These are phyloP conservation scores for Stichopus chloronotus DNA, from an alignment of 35 echinoderm and acorn worm species.

Conservation along the genomic window DNA sequence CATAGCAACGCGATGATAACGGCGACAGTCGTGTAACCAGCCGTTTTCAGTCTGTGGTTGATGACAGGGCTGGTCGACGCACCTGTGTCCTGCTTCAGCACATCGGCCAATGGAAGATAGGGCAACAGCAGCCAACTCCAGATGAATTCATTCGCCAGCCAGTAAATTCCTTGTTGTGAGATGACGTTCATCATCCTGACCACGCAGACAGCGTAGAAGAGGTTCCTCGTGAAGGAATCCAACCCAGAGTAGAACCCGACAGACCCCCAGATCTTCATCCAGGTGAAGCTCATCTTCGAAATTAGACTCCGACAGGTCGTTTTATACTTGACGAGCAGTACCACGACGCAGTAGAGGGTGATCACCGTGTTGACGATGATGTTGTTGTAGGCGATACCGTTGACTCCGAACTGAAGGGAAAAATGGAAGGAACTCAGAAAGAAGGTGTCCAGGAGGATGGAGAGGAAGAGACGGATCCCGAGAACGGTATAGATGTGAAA, in stretches of 20 bases:
- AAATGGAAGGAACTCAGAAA: slow-evolving; percentile 20
- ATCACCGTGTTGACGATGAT: slow-evolving; percentile 23
- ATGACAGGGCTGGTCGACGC: slow-evolving; percentile 33
- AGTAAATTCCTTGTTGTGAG: slow-evolving; percentile 17
- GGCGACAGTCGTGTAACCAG: not conserved
- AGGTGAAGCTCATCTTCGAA: slow-evolving; percentile 21
- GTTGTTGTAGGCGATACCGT: slow-evolving; percentile 50
- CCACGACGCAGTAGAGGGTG: not conserved
- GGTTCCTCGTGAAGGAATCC: slow-evolving; percentile 48
- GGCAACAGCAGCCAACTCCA: slow-evolving; percentile 40
- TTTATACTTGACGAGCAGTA: slow-evolving; percentile 1
- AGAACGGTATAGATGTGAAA: slow-evolving; percentile 35
- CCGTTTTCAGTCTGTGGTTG: slow-evolving; percentile 18
- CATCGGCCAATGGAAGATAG: not conserved
- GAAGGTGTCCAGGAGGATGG: slow-evolving; percentile 20
- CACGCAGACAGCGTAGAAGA: slow-evolving; percentile 34
- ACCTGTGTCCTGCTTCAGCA: slow-evolving; percentile 33
- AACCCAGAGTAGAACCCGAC: slow-evolving; percentile 42
- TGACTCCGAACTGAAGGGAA: slow-evolving; percentile 40
- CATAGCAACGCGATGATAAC: not conserved
- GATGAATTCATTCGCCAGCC: slow-evolving; percentile 45
- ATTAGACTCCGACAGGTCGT: not conserved
- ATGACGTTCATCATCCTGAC: slow-evolving; percentile 53
- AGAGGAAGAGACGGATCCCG: slow-evolving; percentile 1
- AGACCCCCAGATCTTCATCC: slow-evolving; percentile 36